Evolutionary conservation across 1,140 invertebrate species (phyloP), one percentile per base, ranked within the genome.

Genomic region (Carcinoscorpius rotundicauda): DNA sequence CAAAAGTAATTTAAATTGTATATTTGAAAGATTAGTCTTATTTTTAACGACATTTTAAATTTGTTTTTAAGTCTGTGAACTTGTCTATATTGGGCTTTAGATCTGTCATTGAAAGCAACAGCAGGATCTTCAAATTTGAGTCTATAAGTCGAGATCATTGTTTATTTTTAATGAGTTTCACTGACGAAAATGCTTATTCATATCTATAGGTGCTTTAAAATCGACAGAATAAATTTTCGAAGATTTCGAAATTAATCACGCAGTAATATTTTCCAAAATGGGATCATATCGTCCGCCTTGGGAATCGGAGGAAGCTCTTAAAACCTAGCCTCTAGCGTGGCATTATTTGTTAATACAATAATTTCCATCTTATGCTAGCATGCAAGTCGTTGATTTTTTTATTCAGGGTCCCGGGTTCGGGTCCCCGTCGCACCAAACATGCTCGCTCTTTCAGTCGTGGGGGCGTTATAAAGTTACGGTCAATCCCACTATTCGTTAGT

Each of bases 131-230:
- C 9, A 55, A 62, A 29, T 62, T 55, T 48, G 4, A 53, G 49
- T 53, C 4, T 10, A 10, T 53, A n/a, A 55, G 5, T 62, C 6
- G 52, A 5, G 52, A 62, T 9, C 52, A 53, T 55, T 51, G 8
- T 62, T 55, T 55, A 8, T 29, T 62, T 52, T 62, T 62, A 62
- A 29, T 53, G n/a, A 62, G 51, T 62, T 62, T n/a, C 11, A 52
- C 11, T 5, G 51, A 52, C 8, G 2, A 11, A 52, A 62, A 62
- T 62, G 11, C 61, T 62, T 62, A 51, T 62, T 53, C 52, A 48
- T 51, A 53, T 62, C 61, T 55, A 9, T 62, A 49, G 29, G 53
- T 53, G 6, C 5, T 62, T 55, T n/a, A 4, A 55, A 55, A 62
- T 8, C 8, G 6, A 62, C 51, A 53, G 29, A 55, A n/a, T n/a